Base-by-base conservation (phyloP, 1,140 invertebrate species). In the Drosophila miranda region DNA sequence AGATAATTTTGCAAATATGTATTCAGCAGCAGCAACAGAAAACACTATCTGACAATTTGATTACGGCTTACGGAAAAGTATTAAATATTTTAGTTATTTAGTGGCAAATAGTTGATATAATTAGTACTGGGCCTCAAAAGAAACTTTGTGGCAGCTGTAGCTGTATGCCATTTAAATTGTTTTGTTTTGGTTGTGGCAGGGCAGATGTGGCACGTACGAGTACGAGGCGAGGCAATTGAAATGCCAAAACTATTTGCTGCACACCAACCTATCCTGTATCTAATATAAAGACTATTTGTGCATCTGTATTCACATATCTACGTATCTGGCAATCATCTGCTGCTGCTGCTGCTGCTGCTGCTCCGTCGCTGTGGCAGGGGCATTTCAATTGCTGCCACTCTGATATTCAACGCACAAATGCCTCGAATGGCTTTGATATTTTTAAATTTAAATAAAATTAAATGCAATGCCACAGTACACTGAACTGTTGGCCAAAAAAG, bases 371-470 rank as follows among this genome's bases (percentile, higher is more conserved):
- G 44, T n/a, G 49, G 50, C 51, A 53, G 54, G 61, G 48, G 73
- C 73, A 81, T 63, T 54, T 69, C 71, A 42, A 80, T 63, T 61
- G 72, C 75, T 74, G 76, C 77, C 71, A 79, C 67, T 42, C 53
- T 68, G 63, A 54, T 64, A 75, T 71, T 61, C 77, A 79, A 79
- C 76, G 77, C 77, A 79, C 76, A 81, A 80, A 80, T 80, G 68
- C 73, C 73, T 28, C 66, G 56, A 80, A 80, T 80, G 72, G 61
- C 67, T 79, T 79, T 74, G 78, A 74, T 80, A 81, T 73, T 70
- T 59, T 55, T 38, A 51, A 51, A 49, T 67, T 59, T 3, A 38
- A 38, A 38, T 38, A 52, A 45, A 64, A 57, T 62, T 66, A 49
- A 50, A 68, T 58, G 63, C 61, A 61, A 26, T 52, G 64, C 30